Evolutionary conservation across 2,888 invertebrate genomes (phyloP).

Genomic region (Steinernema scapterisci): DNA sequence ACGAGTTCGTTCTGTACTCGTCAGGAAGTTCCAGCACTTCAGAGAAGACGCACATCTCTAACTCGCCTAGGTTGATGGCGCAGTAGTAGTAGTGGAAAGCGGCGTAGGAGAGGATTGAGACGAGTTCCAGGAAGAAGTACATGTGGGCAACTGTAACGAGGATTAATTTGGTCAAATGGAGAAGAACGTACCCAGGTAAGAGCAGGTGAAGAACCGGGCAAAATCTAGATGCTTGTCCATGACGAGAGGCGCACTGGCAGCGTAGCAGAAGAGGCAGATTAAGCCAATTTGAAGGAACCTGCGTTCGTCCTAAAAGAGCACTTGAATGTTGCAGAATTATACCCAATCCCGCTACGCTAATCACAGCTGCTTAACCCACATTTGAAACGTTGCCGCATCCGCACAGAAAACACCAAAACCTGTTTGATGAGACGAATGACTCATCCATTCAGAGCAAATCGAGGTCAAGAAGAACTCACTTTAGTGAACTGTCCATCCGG

Average conservation of each 20-base stretch:
- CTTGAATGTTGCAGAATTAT: not conserved
- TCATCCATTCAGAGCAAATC: too few species aligned
- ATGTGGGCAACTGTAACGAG: not conserved
- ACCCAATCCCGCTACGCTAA: too few species aligned
- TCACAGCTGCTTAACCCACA: too few species aligned
- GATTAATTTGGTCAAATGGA: not conserved
- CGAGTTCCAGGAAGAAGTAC: constrained; percentile 2
- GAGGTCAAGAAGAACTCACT: not conserved
- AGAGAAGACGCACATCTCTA: constrained; percentile 10
- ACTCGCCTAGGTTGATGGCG: not conserved
- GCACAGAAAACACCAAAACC: too few species aligned
- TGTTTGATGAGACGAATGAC: too few species aligned
- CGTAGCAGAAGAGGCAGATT: constrained; percentile 3
- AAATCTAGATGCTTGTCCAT: constrained; percentile 25
- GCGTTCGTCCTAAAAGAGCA: not conserved
- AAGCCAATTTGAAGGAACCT: not conserved
- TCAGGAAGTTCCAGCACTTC: not conserved
- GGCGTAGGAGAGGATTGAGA: constrained; percentile 6
- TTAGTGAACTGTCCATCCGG: constrained; percentile 3
- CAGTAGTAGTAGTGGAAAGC: constrained; percentile 23
- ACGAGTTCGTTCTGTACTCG: too few species aligned
- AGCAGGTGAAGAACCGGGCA: constrained; percentile 18
- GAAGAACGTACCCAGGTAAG: not conserved
- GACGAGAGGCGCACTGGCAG: not conserved
- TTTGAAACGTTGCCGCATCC: too few species aligned